These are phyloP conservation scores for Lepeophtheirus salmonis DNA, from an alignment of 1,140 invertebrate genomes.

Conservation along the genomic window DNA sequence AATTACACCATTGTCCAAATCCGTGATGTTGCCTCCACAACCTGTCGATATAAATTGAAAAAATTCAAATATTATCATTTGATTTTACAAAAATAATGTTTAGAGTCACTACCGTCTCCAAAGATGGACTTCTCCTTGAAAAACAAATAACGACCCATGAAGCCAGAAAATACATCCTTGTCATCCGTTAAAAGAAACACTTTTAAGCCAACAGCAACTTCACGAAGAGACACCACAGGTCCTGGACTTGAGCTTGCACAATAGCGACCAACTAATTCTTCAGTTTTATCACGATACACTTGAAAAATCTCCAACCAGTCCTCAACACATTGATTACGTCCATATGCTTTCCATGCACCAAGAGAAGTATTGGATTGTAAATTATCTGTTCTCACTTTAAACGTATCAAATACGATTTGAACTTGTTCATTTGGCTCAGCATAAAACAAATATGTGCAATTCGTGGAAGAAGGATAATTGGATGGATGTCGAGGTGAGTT, in stretches of 20 bases:
- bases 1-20: slow-evolving; percentile 62
- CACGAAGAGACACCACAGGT: slow-evolving; percentile 66
- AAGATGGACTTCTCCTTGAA: slow-evolving; percentile 65
- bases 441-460: slow-evolving; percentile 74
- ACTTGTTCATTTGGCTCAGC: slow-evolving; percentile 72
- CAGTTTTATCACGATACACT: slow-evolving; percentile 52
- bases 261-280: slow-evolving; percentile 62
- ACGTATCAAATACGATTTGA: slow-evolving; percentile 74
- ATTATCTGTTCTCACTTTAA: slow-evolving; percentile 56
- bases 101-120: slow-evolving; percentile 35
- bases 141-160: slow-evolving; percentile 71
- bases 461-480: slow-evolving; percentile 78
- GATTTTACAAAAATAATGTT: slow-evolving; percentile 1
- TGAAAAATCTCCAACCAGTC: slow-evolving; percentile 86
- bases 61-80: background rate
- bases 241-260: slow-evolving; percentile 61
- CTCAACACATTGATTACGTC: slow-evolving; percentile 46
- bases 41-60: slow-evolving; percentile 32
- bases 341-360: slow-evolving; percentile 29
- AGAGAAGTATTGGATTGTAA: slow-evolving; percentile 32
- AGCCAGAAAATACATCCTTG: slow-evolving; percentile 64
- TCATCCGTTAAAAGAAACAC: slow-evolving; percentile 63
- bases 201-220: slow-evolving; percentile 51
- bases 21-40: slow-evolving; percentile 73
- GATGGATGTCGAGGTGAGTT: slow-evolving; percentile 87